These are phyloP conservation scores for Cheilosia variabilis DNA, from an alignment of 2,888 invertebrate species.

Conservation along the genomic window DNA sequence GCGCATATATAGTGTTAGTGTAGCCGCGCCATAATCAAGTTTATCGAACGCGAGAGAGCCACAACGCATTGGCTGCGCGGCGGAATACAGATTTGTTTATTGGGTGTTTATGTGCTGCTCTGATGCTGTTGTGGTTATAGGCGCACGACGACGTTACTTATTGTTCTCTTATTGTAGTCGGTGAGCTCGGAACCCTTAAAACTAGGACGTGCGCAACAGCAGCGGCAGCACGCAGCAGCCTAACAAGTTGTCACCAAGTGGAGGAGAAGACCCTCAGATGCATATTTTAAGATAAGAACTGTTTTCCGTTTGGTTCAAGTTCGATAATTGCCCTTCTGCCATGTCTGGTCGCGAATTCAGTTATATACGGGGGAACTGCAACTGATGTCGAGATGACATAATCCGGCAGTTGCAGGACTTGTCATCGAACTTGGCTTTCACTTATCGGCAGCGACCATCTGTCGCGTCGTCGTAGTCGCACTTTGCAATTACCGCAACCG, in stretches of 20 bases:
- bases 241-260: slow-evolving; percentile 52
- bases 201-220: slow-evolving; percentile 13
- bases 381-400: slow-evolving; percentile 60
- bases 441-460: slow-evolving; percentile 13
- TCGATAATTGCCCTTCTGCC: slow-evolving; percentile 58
- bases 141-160: slow-evolving; percentile 54
- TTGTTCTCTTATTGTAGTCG: slow-evolving; percentile 28
- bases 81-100: slow-evolving; percentile 52
- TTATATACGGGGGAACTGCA: not conserved
- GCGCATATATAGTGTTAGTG: slow-evolving; percentile 53
- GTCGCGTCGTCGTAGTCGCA: slow-evolving; percentile 8
- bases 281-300: slow-evolving; percentile 62
- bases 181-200: slow-evolving; percentile 13
- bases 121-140: slow-evolving; percentile 27
- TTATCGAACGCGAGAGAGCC: slow-evolving; percentile 54
- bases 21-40: slow-evolving; percentile 62
- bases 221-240: not conserved
- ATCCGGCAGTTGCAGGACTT: slow-evolving; percentile 21
- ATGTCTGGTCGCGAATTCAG: not conserved
- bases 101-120: slow-evolving; percentile 58
- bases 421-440: slow-evolving; percentile 6
- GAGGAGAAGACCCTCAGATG: slow-evolving; percentile 33
- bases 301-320: slow-evolving; percentile 51
- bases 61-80: slow-evolving; percentile 58
- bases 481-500: slow-evolving; percentile 36